Conservation (phyloP, 2,888 invertebrate genomes). For the Lottia gigantea region DNA sequence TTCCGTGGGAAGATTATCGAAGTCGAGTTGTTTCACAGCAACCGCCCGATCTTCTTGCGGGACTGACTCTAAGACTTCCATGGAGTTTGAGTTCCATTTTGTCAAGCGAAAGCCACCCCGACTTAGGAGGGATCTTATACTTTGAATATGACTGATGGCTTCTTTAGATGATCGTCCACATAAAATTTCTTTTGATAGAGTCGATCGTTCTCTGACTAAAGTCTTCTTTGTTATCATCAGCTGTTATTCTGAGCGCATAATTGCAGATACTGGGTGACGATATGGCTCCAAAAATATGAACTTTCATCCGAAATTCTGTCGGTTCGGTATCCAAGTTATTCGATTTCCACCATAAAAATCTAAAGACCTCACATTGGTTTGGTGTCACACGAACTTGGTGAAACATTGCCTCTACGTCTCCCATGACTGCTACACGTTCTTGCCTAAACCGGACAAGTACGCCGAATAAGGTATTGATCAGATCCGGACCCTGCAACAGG, state of each 20-base stretch:
- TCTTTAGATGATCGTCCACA: constrained; percentile 25
- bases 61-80: constrained; percentile 15
- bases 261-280: constrained; percentile 9
- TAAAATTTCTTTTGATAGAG: constrained; percentile 24
- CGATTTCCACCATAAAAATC: constrained; percentile 34
- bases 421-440: constrained; percentile 33
- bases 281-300: constrained; percentile 15
- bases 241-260: constrained; percentile 12
- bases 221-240: constrained; percentile 7
- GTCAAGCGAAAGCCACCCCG: constrained; percentile 21
- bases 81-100: constrained; percentile 26
- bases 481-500: constrained; percentile 37
- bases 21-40: constrained; percentile 7
- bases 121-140: constrained; percentile 11
- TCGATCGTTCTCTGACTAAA: constrained; percentile 5
- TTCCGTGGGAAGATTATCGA: constrained; percentile 10
- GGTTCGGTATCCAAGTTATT: background rate
- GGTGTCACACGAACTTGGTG: constrained; percentile 28
- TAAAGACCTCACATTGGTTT: constrained; percentile 25
- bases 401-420: constrained; percentile 31
- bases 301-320: constrained; percentile 5
- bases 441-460: constrained; percentile 34
- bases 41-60: constrained; percentile 15
- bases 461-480: constrained; percentile 35
- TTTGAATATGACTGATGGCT: constrained; percentile 13